phyloP scores from a whole-genome alignment of 2,113 vertebrate species.

The Porphyrio hochstetteri region DNA sequence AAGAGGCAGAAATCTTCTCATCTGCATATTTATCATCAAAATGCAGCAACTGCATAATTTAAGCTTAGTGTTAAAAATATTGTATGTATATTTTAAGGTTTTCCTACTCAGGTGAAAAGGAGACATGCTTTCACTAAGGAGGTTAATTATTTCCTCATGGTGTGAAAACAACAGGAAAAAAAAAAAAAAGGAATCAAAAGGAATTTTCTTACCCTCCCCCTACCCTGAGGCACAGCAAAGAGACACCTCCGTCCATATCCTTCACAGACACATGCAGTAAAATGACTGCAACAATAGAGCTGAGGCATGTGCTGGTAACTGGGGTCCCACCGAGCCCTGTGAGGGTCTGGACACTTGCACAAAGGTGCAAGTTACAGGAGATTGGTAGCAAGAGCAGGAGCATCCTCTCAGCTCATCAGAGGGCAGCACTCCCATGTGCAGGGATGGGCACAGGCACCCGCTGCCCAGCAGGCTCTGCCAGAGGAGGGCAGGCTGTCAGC shows the following conservation, averaged over 20 bases:
- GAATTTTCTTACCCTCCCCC: slow-evolving; percentile 56
- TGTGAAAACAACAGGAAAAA: slow-evolving; percentile 54
- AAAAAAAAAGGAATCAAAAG: slow-evolving; percentile 60
- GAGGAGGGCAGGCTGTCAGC: background rate
- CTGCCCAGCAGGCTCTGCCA: background rate
- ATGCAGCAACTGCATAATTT: slow-evolving; percentile 77
- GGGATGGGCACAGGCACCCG: background rate
- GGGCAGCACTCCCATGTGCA: rapidly evolving
- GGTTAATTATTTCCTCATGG: slow-evolving; percentile 79
- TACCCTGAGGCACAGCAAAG: background rate
- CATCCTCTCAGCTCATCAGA: background rate
- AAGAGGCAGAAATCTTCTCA: slow-evolving; percentile 56
- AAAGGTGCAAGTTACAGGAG: background rate
- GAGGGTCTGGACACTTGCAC: background rate
- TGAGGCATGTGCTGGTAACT: rapidly evolving
- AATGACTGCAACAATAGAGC: background rate
- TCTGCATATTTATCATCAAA: slow-evolving; percentile 77
- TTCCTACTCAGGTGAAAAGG: slow-evolving; percentile 73
- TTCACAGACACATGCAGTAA: background rate
- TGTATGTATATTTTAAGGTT: slow-evolving; percentile 75
- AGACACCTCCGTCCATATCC: slow-evolving; percentile 6
- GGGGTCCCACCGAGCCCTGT: background rate
- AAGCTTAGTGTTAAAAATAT: slow-evolving; percentile 76
- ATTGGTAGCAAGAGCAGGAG: background rate
- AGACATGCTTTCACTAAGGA: slow-evolving; percentile 69